Base-by-base conservation (phyloP, 2,888 invertebrate genomes). In the Spodoptera littoralis region DNA sequence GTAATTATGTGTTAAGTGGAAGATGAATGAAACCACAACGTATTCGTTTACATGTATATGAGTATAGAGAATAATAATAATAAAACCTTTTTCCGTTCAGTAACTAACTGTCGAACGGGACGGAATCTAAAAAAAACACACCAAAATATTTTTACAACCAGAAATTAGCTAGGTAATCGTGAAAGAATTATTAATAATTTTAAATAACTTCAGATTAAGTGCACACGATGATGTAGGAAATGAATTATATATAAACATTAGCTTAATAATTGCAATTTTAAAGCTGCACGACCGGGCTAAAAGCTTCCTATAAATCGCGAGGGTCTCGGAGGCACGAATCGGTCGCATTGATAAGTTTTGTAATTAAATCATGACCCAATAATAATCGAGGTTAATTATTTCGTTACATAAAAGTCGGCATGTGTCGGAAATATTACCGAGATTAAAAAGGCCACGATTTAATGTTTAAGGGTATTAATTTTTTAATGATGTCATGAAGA, bases 361-460 rank as follows among this genome's bases (percentile, higher is more conserved):
- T 55, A 53, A 70, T 63, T 65, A 64, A 73, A 70, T 51, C 57
- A 54, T 57, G 63, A 61, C 65, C 50, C 59, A 73, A 65, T 73
- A 65, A 73, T 45, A 50, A 67, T 60, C 57, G 72, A 66, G 72
- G 57, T 66, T 80, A 73, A 73, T 77, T 61, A 62, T 51, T 36
- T 46, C 8, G 52, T 76, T 70, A 72, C 55, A 58, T 72, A 72
- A 76, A 73, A 71, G 66, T 74, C 65, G 58, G 60, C 55, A 65
- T 59, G 52, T 24, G 72, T 77, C 80, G 70, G 73, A 80, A 77
- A 70, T 73, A 52, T 60, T 27, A 36, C 8, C 36, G 36, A 36
- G 8, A 13, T 47, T 54, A 50, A 56, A 69, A 81, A 80, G 80
- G 77, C 77, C 82, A 65, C 47, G 55, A 53, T 57, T 58, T 64